phyloP scores from a whole-genome alignment of 2,888 invertebrate species.

The Caenorhabditis doughertyi region DNA sequence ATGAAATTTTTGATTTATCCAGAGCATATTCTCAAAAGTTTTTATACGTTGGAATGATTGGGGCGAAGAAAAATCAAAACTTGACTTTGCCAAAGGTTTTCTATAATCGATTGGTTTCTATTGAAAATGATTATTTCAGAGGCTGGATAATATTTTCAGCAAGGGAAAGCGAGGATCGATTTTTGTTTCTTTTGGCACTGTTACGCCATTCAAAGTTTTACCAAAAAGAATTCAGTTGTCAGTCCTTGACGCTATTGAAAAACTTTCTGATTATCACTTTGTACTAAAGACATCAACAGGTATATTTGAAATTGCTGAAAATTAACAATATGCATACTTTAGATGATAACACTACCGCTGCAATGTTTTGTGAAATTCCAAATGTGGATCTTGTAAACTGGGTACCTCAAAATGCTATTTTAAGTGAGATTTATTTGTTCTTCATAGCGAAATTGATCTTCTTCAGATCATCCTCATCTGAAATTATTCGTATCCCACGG shows the following conservation, averaged over 20 bases:
- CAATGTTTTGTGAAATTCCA: constrained; percentile 25
- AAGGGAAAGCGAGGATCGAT: constrained; percentile 56
- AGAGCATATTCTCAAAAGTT: constrained; percentile 52
- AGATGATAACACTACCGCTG: constrained; percentile 40
- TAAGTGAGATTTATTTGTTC: too few species aligned
- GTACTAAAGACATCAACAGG: constrained; percentile 39
- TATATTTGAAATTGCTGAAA: not conserved
- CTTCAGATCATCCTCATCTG: constrained; percentile 55
- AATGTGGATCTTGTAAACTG: constrained; percentile 63
- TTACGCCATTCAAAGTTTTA: constrained; percentile 52
- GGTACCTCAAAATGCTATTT: constrained; percentile 60
- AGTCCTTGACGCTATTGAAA: constrained; percentile 38
- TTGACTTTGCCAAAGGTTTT: constrained; percentile 21
- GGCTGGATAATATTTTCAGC: constrained; percentile 30
- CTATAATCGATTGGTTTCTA: not conserved
- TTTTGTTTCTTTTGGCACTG: constrained; percentile 61
- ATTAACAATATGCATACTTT: too few species aligned
- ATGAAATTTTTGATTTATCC: constrained; percentile 61
- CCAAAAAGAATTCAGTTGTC: constrained; percentile 40
- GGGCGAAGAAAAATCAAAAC: constrained; percentile 13
- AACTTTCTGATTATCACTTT: constrained; percentile 54
- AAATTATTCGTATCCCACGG: constrained; percentile 63
- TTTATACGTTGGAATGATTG: constrained; percentile 60
- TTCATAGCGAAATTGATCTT: not conserved
- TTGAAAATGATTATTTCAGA: too few species aligned